Evolutionary conservation across 23 tunicate species (phyloP).

Genomic region (Botrylloides violaceus): DNA sequence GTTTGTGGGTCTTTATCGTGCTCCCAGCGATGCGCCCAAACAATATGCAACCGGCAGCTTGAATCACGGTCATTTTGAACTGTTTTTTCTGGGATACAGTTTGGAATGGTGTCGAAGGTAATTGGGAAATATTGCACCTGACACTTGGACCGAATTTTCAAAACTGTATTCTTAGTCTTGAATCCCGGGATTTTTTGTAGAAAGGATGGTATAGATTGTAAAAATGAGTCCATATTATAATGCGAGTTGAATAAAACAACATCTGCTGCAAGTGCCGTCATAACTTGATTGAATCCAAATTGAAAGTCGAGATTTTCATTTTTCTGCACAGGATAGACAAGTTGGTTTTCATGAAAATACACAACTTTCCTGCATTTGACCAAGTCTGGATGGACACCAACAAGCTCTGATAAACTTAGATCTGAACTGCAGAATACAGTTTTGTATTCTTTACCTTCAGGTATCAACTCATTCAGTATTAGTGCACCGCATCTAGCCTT

Average conservation of each 20-base stretch:
- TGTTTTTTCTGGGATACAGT: background rate
- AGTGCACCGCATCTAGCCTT: conserved; percentile 77
- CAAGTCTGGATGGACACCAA: conserved; percentile 44
- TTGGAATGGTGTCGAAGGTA: background rate
- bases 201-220: conserved; percentile 33
- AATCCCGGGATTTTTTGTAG: conserved; percentile 62
- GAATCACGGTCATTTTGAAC: background rate
- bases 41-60: conserved; percentile 31
- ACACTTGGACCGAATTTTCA: conserved; percentile 42
- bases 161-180: conserved; percentile 26
- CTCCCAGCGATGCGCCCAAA: conserved; percentile 98
- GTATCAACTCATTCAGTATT: conserved; percentile 22
- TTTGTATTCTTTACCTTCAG: conserved; percentile 23
- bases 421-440: conserved; percentile 69
- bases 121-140: conserved; percentile 67
- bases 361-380: conserved; percentile 43
- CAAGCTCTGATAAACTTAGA: conserved; percentile 55
- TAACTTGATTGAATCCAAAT: conserved; percentile 83
- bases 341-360: conserved; percentile 96
- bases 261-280: conserved; percentile 78
- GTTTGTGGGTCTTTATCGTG: conserved; percentile 86
- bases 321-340: conserved; percentile 80
- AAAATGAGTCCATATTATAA: conserved; percentile 70
- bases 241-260: conserved; percentile 61
- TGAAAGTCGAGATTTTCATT: conserved; percentile 72